Evolutionary conservation across 37 sponge, comb jelly and placozoan genomes (phyloP), one percentile per base, ranked within the genome.

Genomic region (Beroe forskalii): DNA sequence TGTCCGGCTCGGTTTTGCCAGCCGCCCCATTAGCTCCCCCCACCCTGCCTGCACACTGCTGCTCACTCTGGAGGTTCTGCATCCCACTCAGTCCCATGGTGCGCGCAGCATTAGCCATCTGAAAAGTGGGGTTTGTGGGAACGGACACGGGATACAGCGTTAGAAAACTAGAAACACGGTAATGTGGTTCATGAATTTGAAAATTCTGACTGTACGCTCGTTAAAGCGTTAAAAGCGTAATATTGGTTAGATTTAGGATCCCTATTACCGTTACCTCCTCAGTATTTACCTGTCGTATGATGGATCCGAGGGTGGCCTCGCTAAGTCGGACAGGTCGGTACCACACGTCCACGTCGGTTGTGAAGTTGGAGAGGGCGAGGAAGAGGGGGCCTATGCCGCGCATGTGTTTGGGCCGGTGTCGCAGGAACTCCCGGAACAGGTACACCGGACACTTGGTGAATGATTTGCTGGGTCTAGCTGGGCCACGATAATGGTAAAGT

Each of bases 341-440:
- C 86, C 86, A 80, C 19, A 80, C 86, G 42, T 80, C 86, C 28
- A 37, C 86, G 31, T 80, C 86, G 4, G 86, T 80, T 23, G 86
- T 80, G 31, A 80, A 80, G 86, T 80, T 80, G 24, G 86, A 80
- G 31, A 80, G 86, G n/a, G 86, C 86, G 4, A 80, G 55, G 55
- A 80, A 80, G 28, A 80, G 55, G 23, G 86, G 86, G 40, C 86
- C 86, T 23, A 80, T 41, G 4, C 86, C 86, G 2, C 86, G 1
- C 86, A 80, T 80, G 55, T 80, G 86, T 27, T 80, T 80, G 0
- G 86, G 86, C 28, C 86, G 43, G 86, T 80, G 86, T 80, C 86
- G 44, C 31, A 80, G 86, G 55, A 80, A 80, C 55, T 80, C 86
- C 27, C 86, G 86, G 86, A 80, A 80, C 55, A 80, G 86, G 55